These are phyloP conservation scores for Hofmannophila pseudospretella DNA, from an alignment of 2,888 invertebrate genomes.

Conservation along the genomic window DNA sequence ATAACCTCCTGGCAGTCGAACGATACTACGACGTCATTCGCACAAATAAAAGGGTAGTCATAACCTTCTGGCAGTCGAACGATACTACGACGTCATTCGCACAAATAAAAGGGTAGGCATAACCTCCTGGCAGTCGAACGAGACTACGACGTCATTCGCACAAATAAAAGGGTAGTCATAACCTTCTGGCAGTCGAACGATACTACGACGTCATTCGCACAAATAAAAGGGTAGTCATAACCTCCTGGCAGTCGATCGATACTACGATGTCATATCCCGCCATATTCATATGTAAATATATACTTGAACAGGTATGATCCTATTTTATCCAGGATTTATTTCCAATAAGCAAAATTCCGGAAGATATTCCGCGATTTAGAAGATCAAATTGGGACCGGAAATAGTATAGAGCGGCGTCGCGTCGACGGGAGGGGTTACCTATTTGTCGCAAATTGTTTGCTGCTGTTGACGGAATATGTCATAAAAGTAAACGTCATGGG, in stretches of 20 bases:
- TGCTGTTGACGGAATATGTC: conserved; percentile 1
- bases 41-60: too few species aligned
- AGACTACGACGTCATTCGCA: too few species aligned
- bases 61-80: too few species aligned
- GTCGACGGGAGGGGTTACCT: conserved; percentile 19
- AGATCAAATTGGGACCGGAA: conserved; percentile 37
- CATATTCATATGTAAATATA: neutral
- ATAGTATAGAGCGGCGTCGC: conserved; percentile 34
- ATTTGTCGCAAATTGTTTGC: conserved; percentile 1
- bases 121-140: too few species aligned
- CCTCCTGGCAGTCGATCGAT: neutral
- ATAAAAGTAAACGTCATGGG: conserved; percentile 11
- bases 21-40: too few species aligned
- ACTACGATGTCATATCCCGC: neutral
- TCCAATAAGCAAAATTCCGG: conserved; percentile 57
- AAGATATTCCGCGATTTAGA: conserved; percentile 47
- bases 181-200: too few species aligned
- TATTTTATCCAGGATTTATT: conserved; percentile 62
- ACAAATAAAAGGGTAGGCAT: too few species aligned
- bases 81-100: too few species aligned
- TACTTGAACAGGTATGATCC: conserved; percentile 43
- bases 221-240: too few species aligned
- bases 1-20: too few species aligned
- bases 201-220: too few species aligned
- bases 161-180: too few species aligned